These are phyloP conservation scores for Gymnosoma rotundatum DNA, from an alignment of 2,888 invertebrate genomes.

Conservation along the genomic window DNA sequence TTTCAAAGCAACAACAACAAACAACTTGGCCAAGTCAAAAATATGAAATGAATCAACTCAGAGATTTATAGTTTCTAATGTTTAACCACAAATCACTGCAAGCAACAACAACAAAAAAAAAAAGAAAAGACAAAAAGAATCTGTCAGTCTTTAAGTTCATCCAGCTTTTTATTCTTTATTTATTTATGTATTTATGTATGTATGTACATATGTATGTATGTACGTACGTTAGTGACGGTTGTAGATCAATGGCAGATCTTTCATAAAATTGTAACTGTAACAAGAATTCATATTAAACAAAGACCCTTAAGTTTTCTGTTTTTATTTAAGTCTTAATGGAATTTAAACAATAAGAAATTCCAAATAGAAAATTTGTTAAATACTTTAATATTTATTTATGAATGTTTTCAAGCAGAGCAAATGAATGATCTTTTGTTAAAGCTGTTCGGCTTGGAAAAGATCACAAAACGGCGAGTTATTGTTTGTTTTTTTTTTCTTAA, in stretches of 20 bases:
- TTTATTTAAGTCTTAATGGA: not conserved
- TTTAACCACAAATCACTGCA: constrained; percentile 59
- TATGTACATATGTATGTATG: not conserved
- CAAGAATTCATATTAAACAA: constrained; percentile 7
- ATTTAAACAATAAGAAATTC: constrained; percentile 38
- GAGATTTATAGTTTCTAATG: constrained; percentile 51
- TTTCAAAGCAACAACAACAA: constrained; percentile 22
- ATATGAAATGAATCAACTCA: constrained; percentile 47
- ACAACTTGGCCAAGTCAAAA: constrained; percentile 30
- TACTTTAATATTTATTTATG: not conserved
- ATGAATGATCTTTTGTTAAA: constrained; percentile 36
- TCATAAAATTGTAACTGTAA: constrained; percentile 50
- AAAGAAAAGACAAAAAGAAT: not conserved
- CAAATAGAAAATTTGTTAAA: constrained; percentile 17
- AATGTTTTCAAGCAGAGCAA: constrained; percentile 1
- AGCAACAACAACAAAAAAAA: not conserved
- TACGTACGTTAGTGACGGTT: constrained; percentile 12
- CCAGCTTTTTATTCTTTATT: constrained; percentile 26
- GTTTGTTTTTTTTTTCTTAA: not conserved
- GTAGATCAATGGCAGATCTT: constrained; percentile 64
- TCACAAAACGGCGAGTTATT: not conserved
- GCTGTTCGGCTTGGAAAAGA: constrained; percentile 18
- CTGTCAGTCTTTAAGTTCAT: constrained; percentile 25
- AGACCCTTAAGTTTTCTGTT: not conserved
- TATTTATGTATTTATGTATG: not conserved